These are phyloP conservation scores for Radopholus similis DNA, from an alignment of 1,140 invertebrate genomes.

Conservation along the genomic window DNA sequence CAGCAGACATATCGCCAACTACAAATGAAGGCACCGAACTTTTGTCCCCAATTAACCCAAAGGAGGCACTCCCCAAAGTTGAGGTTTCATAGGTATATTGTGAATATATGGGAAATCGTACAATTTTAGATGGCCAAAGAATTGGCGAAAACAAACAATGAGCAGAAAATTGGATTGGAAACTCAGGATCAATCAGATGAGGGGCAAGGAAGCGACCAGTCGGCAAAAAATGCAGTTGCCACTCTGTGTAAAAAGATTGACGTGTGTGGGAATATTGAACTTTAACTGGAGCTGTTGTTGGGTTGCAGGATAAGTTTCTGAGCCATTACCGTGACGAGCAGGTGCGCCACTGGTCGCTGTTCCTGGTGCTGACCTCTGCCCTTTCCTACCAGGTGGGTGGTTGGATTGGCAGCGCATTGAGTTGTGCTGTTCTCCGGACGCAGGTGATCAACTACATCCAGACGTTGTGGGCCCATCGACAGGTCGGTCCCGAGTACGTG, in stretches of 20 bases:
- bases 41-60: neutral
- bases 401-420: neutral
- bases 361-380: slow-evolving; percentile 76
- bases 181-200: neutral
- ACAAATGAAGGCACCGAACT: neutral
- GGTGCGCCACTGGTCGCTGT: slow-evolving; percentile 78
- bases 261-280: no score
- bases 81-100: no score
- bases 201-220: no score
- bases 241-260: no score
- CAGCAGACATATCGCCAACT: no score
- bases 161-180: neutral
- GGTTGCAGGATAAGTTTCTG: slow-evolving; percentile 18
- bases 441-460: slow-evolving; percentile 70
- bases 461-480: slow-evolving; percentile 69
- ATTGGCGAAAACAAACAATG: neutral
- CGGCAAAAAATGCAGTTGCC: no score
- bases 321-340: slow-evolving; percentile 69
- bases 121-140: neutral
- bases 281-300: no score
- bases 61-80: no score
- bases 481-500: slow-evolving; percentile 29
- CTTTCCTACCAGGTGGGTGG: slow-evolving; percentile 71
- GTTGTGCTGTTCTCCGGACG: neutral
- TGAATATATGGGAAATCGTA: neutral